A percentile compares a stretch with the other conserved stretches of the same genome.
Evolutionary conservation across 92 coral and sea anemone species (phyloP).

Genomic region (Diadumene lineata): DNA sequence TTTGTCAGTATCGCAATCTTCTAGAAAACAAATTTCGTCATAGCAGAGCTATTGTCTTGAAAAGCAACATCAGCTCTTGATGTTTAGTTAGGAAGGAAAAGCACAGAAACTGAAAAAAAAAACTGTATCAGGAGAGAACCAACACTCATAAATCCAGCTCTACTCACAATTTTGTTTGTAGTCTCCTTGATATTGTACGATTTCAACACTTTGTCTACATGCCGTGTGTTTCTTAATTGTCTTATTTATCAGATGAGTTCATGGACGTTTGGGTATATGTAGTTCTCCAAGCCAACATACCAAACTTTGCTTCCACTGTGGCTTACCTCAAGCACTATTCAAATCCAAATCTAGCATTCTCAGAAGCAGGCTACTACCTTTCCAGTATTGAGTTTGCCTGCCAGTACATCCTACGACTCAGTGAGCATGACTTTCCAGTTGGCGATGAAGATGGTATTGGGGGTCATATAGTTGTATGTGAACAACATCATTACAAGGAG

Average conservation of each 20-base stretch:
- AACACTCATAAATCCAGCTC: too few species aligned
- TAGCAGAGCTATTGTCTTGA: too few species aligned
- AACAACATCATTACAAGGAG: constrained; percentile 40
- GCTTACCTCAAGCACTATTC: constrained; percentile 67
- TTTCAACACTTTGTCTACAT: not conserved
- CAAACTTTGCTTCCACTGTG: constrained; percentile 57
- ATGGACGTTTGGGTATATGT: constrained; percentile 91
- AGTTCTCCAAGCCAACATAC: constrained; percentile 71
- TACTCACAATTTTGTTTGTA: too few species aligned
- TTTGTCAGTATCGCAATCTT: too few species aligned
- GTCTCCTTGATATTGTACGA: too few species aligned
- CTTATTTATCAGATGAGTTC: constrained; percentile 64
- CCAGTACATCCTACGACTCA: constrained; percentile 65
- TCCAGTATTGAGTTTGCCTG: constrained; percentile 85
- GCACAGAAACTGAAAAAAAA: too few species aligned
- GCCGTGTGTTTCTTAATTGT: not conserved
- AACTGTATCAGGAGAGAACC: too few species aligned
- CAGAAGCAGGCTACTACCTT: constrained; percentile 83
- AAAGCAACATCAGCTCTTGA: too few species aligned
- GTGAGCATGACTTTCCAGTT: constrained; percentile 68
- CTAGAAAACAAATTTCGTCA: too few species aligned
- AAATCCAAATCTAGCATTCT: constrained; percentile 76
- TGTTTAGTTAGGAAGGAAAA: too few species aligned
- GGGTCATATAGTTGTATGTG: constrained; percentile 67
- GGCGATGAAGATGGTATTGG: constrained; percentile 15